Conservation (phyloP, 2,113 vertebrate genomes). For the Phycodurus eques region DNA sequence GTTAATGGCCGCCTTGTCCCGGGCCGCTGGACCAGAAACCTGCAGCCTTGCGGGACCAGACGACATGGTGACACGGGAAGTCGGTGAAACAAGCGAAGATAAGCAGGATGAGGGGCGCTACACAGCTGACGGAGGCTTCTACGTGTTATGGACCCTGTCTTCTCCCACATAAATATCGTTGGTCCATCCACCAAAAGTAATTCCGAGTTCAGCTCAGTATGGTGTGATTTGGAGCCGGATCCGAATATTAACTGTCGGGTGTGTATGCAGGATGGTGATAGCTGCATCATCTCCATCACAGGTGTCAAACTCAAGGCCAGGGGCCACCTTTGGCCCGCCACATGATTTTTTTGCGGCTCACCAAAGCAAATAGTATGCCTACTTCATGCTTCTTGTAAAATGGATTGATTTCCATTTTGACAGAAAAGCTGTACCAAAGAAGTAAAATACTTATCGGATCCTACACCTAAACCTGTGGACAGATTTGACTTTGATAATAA, state of each 20-base stretch:
- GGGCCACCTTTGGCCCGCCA: neutral
- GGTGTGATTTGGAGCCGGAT: neutral
- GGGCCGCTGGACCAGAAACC: constrained; percentile 88
- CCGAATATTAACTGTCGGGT: neutral
- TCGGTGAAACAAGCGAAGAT: constrained; percentile 35
- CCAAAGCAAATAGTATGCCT: neutral
- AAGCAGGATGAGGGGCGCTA: constrained; percentile 2
- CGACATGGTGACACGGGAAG: constrained; percentile 51
- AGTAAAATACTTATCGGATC: no score
- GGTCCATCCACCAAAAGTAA: neutral
- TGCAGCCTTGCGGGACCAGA: constrained; percentile 65
- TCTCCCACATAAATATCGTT: neutral
- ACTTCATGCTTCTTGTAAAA: neutral
- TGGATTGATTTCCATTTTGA: neutral
- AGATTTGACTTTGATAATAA: no score
- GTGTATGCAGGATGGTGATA: neutral
- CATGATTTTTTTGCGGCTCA: neutral
- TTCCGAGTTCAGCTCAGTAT: neutral
- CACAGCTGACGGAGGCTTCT: neutral
- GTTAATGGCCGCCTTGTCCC: constrained; percentile 97
- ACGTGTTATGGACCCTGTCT: neutral
- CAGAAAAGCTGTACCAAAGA: no score
- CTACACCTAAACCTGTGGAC: no score
- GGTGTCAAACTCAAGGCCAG: neutral
- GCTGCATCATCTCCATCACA: neutral